Evolutionary conservation across 2,113 vertebrate genomes (phyloP).

Genomic region (Zosterops japonicus): DNA sequence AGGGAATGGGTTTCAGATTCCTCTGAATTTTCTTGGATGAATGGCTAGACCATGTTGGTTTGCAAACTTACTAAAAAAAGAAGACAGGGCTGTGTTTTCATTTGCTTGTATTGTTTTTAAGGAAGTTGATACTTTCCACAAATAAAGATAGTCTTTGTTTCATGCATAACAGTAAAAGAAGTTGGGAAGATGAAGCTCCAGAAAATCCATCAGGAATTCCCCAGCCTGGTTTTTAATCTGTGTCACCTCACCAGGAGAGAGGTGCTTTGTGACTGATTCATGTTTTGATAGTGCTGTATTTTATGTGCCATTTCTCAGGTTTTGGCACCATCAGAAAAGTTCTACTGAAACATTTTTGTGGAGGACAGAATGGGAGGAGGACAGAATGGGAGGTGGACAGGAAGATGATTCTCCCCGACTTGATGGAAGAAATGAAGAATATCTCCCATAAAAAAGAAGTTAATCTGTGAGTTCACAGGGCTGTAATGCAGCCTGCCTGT

Average conservation of each 20-base stretch:
- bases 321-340: neutral
- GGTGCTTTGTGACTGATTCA: neutral
- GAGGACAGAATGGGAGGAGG: neutral
- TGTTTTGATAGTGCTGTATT: neutral
- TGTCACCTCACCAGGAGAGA: neutral
- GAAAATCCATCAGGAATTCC: neutral
- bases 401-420: neutral
- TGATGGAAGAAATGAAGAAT: neutral
- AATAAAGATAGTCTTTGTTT: neutral
- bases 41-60: neutral
- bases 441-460: neutral
- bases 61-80: slow-evolving; percentile 19
- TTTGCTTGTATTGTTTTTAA: slow-evolving; percentile 33
- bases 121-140: neutral
- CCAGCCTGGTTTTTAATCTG: neutral
- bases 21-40: neutral
- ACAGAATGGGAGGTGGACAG: neutral
- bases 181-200: neutral
- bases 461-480: neutral
- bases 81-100: neutral
- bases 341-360: neutral
- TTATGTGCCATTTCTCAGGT: neutral
- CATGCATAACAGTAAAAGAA: neutral
- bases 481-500: neutral
- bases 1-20: slow-evolving; percentile 7